A percentile compares a stretch with the other conserved stretches of the same genome.
Conservation (phyloP, 2,113 vertebrate genomes). For the Microtus oregoni region DNA sequence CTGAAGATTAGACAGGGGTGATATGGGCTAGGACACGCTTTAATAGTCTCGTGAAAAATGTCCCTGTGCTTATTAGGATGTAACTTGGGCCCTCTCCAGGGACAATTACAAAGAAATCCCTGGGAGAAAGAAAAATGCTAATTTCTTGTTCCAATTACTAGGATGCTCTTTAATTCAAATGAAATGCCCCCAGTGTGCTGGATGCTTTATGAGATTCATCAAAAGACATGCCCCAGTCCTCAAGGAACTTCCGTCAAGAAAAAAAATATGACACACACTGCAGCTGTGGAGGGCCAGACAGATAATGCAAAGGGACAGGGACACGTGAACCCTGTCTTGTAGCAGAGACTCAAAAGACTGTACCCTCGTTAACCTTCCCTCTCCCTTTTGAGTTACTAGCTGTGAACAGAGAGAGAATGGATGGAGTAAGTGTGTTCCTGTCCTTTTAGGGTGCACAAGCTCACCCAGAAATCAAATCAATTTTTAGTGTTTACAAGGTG, state of each 20-base stretch:
- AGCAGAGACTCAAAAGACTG: neutral
- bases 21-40: neutral
- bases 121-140: conserved; percentile 68
- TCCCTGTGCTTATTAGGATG: conserved; percentile 45
- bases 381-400: conserved; percentile 8
- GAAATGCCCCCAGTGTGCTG: conserved; percentile 48
- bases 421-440: neutral
- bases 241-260: conserved; percentile 41
- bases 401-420: neutral
- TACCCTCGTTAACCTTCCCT: neutral
- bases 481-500: neutral
- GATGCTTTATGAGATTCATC: conserved; percentile 66
- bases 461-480: neutral
- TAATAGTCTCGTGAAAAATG: conserved; percentile 57
- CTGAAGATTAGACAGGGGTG: conserved; percentile 21
- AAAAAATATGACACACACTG: conserved; percentile 44
- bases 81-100: conserved; percentile 53
- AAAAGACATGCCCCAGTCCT: conserved; percentile 43
- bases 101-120: conserved; percentile 62
- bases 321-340: neutral
- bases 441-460: neutral
- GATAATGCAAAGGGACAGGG: conserved; percentile 29
- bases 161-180: conserved; percentile 72
- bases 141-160: conserved; percentile 76
- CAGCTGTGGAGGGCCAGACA: neutral